These are phyloP conservation scores for Origma solitaria DNA, from an alignment of 2,113 vertebrate genomes.

Conservation along the genomic window DNA sequence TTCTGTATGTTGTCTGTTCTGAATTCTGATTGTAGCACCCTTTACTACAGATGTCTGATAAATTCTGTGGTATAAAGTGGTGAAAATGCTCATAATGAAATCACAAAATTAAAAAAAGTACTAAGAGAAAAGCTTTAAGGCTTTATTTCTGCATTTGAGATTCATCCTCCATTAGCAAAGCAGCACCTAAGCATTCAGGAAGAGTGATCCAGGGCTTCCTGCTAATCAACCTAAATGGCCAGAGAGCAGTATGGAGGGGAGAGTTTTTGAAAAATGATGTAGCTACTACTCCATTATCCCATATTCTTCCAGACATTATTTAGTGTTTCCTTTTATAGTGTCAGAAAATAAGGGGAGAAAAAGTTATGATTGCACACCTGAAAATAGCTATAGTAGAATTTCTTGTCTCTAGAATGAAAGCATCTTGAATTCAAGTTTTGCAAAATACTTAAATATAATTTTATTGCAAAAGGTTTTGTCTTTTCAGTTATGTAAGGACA, in stretches of 20 bases:
- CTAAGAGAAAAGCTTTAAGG: not conserved
- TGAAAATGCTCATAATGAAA: not conserved
- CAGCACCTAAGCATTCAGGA: not conserved
- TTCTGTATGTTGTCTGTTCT: not conserved
- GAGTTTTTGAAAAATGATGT: not conserved
- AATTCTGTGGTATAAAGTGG: not conserved
- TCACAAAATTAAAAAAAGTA: not conserved
- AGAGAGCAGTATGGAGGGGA: not conserved
- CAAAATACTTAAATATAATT: not conserved
- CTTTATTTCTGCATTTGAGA: not conserved
- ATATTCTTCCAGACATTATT: not conserved
- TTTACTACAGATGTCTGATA: not conserved
- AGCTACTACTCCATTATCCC: rapidly evolving
- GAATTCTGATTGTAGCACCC: not conserved
- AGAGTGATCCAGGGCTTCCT: not conserved
- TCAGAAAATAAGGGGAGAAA: not conserved
- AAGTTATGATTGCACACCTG: not conserved
- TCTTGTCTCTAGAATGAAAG: not conserved
- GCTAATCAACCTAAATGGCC: not conserved
- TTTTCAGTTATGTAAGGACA: not conserved
- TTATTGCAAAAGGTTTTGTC: not conserved
- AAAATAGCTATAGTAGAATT: not conserved
- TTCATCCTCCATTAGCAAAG: not conserved
- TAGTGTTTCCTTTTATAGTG: not conserved
- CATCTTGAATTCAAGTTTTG: not conserved